Conservation (phyloP, 2,113 vertebrate species). For the Peromyscus californicus region DNA sequence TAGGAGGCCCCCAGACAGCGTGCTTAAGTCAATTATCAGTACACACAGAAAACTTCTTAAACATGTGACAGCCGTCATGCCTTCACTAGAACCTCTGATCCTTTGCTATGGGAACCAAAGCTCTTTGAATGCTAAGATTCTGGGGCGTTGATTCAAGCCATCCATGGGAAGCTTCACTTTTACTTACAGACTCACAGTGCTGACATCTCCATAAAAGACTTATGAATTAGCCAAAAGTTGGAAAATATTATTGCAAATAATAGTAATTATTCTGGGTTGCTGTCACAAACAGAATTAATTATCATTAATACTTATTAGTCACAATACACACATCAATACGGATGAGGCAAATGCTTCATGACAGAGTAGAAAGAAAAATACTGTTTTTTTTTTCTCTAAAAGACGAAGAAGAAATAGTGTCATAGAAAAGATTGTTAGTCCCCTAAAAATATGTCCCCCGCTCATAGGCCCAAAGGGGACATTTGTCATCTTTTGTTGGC, state of each 20-base stretch:
- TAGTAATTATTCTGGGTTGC: conserved; percentile 62
- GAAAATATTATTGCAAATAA: conserved; percentile 74
- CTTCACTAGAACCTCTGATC: background rate
- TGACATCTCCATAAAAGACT: conserved; percentile 31
- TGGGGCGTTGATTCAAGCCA: background rate
- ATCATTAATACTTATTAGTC: conserved; percentile 71
- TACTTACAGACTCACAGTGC: background rate
- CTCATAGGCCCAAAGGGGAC: background rate
- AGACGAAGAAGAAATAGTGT: conserved; percentile 51
- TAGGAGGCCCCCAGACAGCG: background rate
- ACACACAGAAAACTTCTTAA: background rate
- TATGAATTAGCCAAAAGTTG: conserved; percentile 14
- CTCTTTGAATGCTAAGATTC: background rate
- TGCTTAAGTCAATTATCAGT: background rate
- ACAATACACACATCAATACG: conserved; percentile 47
- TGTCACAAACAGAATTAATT: conserved; percentile 66
- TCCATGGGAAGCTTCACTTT: background rate
- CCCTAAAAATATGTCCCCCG: conserved; percentile 20
- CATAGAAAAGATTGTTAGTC: background rate
- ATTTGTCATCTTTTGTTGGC: conserved; percentile 68
- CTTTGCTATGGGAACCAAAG: background rate
- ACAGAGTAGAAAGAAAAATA: conserved; percentile 22
- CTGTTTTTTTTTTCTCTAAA: background rate
- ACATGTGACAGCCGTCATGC: background rate
- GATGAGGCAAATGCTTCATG: background rate